Conservation (phyloP, 1,140 invertebrate genomes). For the Acyrthosiphon pisum region DNA sequence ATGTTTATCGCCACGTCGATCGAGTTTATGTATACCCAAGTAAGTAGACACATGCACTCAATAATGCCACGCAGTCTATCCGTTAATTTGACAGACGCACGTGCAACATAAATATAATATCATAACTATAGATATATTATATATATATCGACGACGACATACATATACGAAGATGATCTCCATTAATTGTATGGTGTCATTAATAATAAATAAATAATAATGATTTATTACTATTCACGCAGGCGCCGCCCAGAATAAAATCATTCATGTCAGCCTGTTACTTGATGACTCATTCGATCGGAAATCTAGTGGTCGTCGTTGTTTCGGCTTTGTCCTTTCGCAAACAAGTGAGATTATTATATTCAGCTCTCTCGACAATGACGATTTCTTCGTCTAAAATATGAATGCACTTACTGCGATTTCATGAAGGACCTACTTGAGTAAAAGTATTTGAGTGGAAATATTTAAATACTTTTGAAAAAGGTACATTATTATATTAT, state of each 20-base stretch:
- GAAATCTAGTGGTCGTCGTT: conserved; percentile 65
- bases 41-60: conserved; percentile 59
- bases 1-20: conserved; percentile 74
- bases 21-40: conserved; percentile 74
- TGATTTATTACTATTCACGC: not conserved
- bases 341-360: conserved; percentile 64
- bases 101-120: not conserved
- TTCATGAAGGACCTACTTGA: no score
- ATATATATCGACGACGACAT: not conserved
- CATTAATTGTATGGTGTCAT: not conserved
- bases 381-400: conserved; percentile 59
- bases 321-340: conserved; percentile 66
- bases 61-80: not conserved
- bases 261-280: conserved; percentile 65
- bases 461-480: no score
- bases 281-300: conserved; percentile 65
- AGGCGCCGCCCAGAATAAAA: conserved; percentile 71
- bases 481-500: no score
- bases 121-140: not conserved
- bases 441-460: no score
- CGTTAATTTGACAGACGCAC: not conserved
- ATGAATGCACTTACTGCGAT: not conserved
- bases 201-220: not conserved
- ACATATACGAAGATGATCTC: not conserved
- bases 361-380: not conserved